phyloP scores from a whole-genome alignment of 2,888 invertebrate species.

The Megalurothrips usitatus region DNA sequence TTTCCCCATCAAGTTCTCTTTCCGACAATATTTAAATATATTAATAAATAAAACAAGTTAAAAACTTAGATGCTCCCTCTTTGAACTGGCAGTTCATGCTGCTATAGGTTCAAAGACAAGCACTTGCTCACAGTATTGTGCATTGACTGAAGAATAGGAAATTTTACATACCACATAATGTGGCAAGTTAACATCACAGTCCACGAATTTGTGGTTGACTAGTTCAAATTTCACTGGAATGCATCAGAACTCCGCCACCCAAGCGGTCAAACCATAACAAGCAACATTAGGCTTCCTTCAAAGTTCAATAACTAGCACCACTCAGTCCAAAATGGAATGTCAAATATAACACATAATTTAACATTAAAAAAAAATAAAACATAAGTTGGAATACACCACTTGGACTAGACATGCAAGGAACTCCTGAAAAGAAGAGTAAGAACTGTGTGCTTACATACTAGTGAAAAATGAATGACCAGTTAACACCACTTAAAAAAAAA shows the following conservation, averaged over 20 bases:
- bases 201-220: neutral
- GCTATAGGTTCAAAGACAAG: neutral
- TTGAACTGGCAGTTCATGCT: neutral
- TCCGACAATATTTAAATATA: neutral
- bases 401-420: constrained; percentile 15
- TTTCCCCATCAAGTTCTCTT: neutral
- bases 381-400: constrained; percentile 7
- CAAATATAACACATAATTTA: constrained; percentile 7
- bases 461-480: neutral
- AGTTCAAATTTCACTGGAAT: constrained; percentile 4
- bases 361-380: constrained; percentile 9
- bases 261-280: neutral
- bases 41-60: neutral
- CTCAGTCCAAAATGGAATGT: constrained; percentile 25
- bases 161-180: neutral
- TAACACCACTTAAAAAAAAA: neutral
- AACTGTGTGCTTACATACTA: neutral
- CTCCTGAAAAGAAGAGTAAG: neutral
- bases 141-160: neutral
- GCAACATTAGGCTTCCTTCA: neutral
- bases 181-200: neutral
- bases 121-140: neutral
- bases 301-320: neutral
- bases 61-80: neutral
- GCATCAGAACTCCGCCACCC: neutral